Evolutionary conservation across 2,888 invertebrate species (phyloP), one percentile per base, ranked within the genome.

Genomic region (Pseudococcus jackbeardsleyi): DNA sequence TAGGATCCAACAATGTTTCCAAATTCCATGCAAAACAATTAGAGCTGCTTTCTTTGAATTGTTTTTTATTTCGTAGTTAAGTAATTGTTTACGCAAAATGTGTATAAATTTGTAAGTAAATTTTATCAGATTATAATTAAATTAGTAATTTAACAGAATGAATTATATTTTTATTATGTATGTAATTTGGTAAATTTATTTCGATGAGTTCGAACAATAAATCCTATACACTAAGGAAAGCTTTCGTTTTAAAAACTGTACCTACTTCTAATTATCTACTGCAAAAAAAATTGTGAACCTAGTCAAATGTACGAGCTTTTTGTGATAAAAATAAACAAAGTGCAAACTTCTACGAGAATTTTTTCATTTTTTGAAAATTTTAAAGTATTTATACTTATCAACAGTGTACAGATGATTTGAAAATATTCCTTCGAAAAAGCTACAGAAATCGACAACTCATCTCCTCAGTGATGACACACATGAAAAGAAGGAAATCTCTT

Each of bases 271-370:
- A 3, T 42, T 46, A 82, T 22, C 8, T 46, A 82, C 19, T 8
- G n/a, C 79, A 82, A 46, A 64, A 33, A 82, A 82, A 19, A 82
- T 82, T 82, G 46, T 46, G 79, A 82, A 82, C 79, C 79, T 82
- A 82, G 79, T 82, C 79, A 82, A 82, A 82, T 46, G 79, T 82
- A 42, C 22, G 79, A 82, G 79, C 79, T 82, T 82, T 82, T 82
- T 82, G 79, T 79, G 46, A 82, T 46, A 46, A 82, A 72, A 82
- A 82, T 82, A 82, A 82, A 82, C 42, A n/a, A 82, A 82, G 19
- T 82, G 79, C 79, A 82, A 82, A 82, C 26, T 19, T 46, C 3
- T 82, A 82, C 11, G 46, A 5, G 79, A 82, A 82, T 82, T 42
- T 82, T 64, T 64, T 64, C 2, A 59, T 59, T 64, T 7, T 54